Evolutionary conservation across 2,888 invertebrate genomes (phyloP).

Genomic region (Drosophila conformis): DNA sequence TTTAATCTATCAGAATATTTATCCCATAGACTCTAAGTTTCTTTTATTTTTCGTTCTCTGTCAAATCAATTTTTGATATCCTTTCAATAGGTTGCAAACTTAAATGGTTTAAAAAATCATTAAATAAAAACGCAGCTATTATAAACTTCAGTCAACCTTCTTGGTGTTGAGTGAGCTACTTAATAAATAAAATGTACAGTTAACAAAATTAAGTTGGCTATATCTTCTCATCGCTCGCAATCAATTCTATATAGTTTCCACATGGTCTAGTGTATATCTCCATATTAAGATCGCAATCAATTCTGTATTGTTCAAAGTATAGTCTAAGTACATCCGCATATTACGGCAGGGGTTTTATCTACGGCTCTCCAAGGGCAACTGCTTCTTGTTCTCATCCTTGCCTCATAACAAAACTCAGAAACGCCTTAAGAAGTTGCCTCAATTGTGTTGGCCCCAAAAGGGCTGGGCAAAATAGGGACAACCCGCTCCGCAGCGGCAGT

Average conservation of each 20-base stretch:
- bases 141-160: background rate
- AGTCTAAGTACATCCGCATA: background rate
- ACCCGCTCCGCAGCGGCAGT: background rate
- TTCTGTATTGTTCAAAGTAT: background rate
- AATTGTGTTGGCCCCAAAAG: conserved; percentile 14
- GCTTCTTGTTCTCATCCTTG: background rate
- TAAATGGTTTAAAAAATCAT: rapidly evolving
- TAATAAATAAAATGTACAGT: background rate
- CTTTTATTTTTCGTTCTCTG: no score
- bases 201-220: background rate
- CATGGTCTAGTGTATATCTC: background rate
- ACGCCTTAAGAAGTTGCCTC: background rate
- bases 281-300: background rate
- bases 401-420: conserved; percentile 45
- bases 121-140: background rate
- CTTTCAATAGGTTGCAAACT: background rate
- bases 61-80: background rate
- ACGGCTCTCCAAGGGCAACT: no score
- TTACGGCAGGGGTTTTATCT: background rate
- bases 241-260: background rate
- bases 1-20: background rate
- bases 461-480: no score
- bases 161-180: background rate
- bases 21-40: no score
- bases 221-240: background rate